phyloP scores from a whole-genome alignment of 37 sponge, comb jelly and placozoan genomes.

The Axinella damicornis region DNA sequence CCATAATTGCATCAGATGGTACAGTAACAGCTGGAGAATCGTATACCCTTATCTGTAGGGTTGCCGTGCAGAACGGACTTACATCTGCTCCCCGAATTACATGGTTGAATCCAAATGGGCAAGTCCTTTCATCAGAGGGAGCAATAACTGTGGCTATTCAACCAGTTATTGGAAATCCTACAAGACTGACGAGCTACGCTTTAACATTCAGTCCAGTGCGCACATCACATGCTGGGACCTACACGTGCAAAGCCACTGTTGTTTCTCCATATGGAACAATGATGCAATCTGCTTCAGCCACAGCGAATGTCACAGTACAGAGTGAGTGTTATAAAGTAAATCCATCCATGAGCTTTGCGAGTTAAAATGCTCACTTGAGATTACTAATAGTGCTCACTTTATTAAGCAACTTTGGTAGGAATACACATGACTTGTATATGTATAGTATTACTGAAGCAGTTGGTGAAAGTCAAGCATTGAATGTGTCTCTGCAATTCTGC shows the following conservation, averaged over 20 bases:
- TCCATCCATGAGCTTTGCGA: too few relatives aligned
- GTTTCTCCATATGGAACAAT: conserved; percentile 10
- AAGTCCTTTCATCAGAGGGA: neutral
- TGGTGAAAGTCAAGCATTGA: too few relatives aligned
- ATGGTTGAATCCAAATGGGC: conserved; percentile 19
- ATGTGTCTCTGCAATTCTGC: too few relatives aligned
- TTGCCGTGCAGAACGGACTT: neutral
- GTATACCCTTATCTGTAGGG: conserved; percentile 10
- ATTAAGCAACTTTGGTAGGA: too few relatives aligned
- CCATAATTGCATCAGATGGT: neutral
- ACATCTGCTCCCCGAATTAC: neutral
- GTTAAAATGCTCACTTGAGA: too few relatives aligned
- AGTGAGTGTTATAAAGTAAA: too few relatives aligned
- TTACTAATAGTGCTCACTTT: too few relatives aligned
- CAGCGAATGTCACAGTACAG: conserved; percentile 2
- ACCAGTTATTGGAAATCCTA: conserved; percentile 13
- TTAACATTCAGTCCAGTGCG: conserved; percentile 10
- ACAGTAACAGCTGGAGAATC: neutral
- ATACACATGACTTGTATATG: too few relatives aligned
- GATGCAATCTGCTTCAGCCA: neutral
- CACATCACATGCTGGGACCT: conserved; percentile 24
- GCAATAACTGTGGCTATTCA: conserved; percentile 15
- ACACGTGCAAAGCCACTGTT: conserved; percentile 8
- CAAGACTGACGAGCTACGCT: conserved; percentile 15
- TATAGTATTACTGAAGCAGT: too few relatives aligned